Conservation (phyloP, 2,888 invertebrate genomes). For the Pristionchus japonicus region DNA sequence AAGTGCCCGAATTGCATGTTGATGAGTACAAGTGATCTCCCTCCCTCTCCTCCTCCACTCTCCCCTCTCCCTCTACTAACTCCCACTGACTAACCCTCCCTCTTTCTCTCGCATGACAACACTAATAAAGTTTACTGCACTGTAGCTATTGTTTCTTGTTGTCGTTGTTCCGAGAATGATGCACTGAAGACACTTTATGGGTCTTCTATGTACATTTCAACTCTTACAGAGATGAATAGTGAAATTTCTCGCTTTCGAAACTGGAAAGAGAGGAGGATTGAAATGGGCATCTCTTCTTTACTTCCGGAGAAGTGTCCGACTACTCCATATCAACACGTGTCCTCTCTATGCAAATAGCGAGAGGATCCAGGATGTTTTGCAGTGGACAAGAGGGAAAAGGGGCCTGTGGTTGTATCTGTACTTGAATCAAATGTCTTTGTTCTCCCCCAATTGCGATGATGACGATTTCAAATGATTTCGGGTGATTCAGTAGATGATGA, state of each 20-base stretch:
- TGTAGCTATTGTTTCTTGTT: neutral
- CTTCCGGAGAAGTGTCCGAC: neutral
- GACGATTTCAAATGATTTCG: too few relatives aligned
- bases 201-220: neutral
- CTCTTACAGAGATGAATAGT: too few relatives aligned
- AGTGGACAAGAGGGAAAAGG: neutral
- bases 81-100: constrained; percentile 10
- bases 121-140: constrained; percentile 28
- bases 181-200: neutral
- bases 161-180: neutral
- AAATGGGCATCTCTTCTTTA: neutral
- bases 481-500: too few relatives aligned
- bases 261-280: neutral
- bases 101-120: neutral
- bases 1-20: neutral
- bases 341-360: neutral
- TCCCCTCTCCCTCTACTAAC: neutral
- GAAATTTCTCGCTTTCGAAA: neutral
- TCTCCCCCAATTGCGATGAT: too few relatives aligned
- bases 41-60: neutral
- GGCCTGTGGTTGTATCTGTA: too few relatives aligned
- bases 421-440: too few relatives aligned
- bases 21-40: constrained; percentile 14
- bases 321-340: neutral
- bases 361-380: neutral